Evolutionary conservation across 2,888 invertebrate species (phyloP), one percentile per base, ranked within the genome.

Genomic region (Ferrisia virgata): DNA sequence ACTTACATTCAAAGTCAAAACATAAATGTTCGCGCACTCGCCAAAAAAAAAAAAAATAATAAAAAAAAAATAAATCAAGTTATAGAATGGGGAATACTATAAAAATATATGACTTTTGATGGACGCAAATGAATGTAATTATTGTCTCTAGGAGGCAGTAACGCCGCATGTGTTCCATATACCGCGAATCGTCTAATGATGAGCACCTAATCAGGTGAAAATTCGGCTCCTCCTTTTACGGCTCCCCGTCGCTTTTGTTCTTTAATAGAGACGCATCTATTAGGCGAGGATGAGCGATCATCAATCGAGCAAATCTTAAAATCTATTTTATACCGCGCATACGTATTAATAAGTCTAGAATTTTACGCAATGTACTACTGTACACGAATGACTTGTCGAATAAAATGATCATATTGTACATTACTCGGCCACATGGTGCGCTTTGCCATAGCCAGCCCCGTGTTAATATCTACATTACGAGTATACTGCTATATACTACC

Each of bases 141-240:
- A 83, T 76, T 43, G 83, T 76, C 83, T 83, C 69, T 83, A 83
- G 83, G 83, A 83, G 83, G 83, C 43, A 83, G 36, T 18, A 47
- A 22, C 82, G 53, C 82, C 58, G 82, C 82, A 64, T 82, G 82
- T 58, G 82, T 36, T 22, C 80, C 36, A 18, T 82, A 69, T 40
- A 64, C 8, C 28, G 36, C 22, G 83, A 83, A 76, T 83, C 72
- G 83, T 72, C 39, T 83, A 83, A 84, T 84, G 84, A 84, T 84
- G 84, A 84, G 84, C 84, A 79, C 84, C 84, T 84, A 84, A 84
- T 84, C 84, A 84, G 84, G 84, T 84, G 84, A 84, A 84, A 84
- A 84, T 64, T 79, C 78, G 43, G 80, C 64, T 84, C 83, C 83
- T 83, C 83, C 83, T 83, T 76, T 43, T 43, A 31, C 83, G 83